Percentiles rank a stretch among this genome's conserved stretches.
phyloP scores from a whole-genome alignment of 2,797 vertebrate species.

The Malurus splendens region DNA sequence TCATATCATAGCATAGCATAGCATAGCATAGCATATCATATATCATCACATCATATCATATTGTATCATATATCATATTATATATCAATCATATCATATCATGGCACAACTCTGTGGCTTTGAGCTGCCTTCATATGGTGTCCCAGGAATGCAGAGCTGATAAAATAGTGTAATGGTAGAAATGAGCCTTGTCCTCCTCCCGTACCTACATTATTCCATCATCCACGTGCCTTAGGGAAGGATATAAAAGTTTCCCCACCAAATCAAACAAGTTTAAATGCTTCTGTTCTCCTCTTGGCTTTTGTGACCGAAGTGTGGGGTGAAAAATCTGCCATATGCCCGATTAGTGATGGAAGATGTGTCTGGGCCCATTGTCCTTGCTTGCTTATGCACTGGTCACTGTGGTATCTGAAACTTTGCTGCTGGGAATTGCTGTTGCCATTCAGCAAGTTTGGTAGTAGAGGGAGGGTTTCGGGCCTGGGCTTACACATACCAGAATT shows the following conservation, averaged over 20 bases:
- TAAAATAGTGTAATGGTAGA: not conserved
- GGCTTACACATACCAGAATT: not conserved
- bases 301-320: not conserved
- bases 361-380: fast-evolving
- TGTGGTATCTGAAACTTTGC: not conserved
- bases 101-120: not conserved
- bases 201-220: not conserved
- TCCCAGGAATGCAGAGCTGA: not conserved
- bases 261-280: not conserved
- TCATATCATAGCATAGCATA: not conserved
- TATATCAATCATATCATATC: not conserved
- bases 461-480: not conserved
- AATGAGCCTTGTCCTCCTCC: not conserved
- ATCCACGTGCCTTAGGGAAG: not conserved
- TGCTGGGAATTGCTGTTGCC: not conserved
- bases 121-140: not conserved
- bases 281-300: not conserved
- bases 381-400: not conserved
- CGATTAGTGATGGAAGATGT: fast-evolving
- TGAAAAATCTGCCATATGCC: not conserved
- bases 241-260: not conserved
- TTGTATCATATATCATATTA: too few species aligned
- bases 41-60: not conserved
- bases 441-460: not conserved
- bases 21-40: not conserved